Evolutionary conservation across 2,113 vertebrate genomes (phyloP), one percentile per base, ranked within the genome.

Genomic region (Xiphophorus couchianus): DNA sequence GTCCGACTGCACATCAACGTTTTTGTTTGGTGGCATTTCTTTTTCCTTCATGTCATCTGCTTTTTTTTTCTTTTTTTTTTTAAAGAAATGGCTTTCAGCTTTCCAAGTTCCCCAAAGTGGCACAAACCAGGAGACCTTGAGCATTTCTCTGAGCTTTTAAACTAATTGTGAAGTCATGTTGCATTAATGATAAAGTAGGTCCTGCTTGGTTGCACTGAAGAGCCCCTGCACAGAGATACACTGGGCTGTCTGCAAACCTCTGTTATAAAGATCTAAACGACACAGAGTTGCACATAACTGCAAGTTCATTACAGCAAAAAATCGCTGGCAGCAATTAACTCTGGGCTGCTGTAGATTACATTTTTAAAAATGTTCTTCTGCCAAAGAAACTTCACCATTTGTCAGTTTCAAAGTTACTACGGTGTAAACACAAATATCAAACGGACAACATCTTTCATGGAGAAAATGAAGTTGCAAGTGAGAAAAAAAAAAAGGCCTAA

Each of bases 321-420:
- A 69, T 76, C 73, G 44, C 35, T 71, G 28, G 66, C 63, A 69
- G 69, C 76, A 73, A 86, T 90, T 83, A 88, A 79, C 78, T 82
- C 42, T n/a, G n/a, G 60, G 74, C 66, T 65, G 65, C 39, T 84
- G 14, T 10, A 62, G 37, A 76, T 80, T 71, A 44, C 10, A 37
- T 44, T 74, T 74, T 67, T 22, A 64, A 33, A 75, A 48, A 71
- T 65, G 64, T 64, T 67, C 58, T 30, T 86, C 37, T 71, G 22
- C 66, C 54, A 73, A 37, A 73, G 42, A 27, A 37, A 31, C 35
- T 66, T 85, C 31, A 42, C 75, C 64, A 84, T 82, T 78, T 80
- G 71, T 68, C 72, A 17, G 54, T 76, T 48, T 70, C 25, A 72
- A 80, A 85, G 81, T 25, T 29, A 65, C 42, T 19, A 58, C 35